A percentile compares a stretch with the other conserved stretches of the same genome.
Conservation (phyloP, 2,797 vertebrate genomes). For the Malurus leucopterus region DNA sequence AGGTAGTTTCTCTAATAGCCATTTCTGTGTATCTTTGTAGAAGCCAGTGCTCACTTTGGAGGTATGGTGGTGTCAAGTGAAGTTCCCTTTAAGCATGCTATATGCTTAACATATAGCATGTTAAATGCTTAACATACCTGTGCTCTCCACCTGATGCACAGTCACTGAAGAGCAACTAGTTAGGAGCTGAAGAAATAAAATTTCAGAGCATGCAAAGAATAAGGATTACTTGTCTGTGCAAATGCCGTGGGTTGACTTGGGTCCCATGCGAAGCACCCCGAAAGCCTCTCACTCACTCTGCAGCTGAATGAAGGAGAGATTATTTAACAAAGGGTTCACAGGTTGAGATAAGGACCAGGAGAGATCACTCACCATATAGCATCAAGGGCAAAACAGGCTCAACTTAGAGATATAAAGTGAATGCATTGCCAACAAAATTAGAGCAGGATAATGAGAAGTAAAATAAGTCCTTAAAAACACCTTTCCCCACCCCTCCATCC, state of each 20-base stretch:
- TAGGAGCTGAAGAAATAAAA: neutral
- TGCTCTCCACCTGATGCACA: neutral
- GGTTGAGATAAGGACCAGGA: neutral
- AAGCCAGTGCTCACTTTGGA: neutral
- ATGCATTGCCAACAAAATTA: neutral
- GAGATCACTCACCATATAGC: neutral
- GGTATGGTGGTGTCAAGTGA: neutral
- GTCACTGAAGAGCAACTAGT: neutral
- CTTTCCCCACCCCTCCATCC: neutral
- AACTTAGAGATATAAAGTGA: neutral
- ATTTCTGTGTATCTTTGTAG: neutral
- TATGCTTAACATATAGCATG: neutral
- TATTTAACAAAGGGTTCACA: accelerated
- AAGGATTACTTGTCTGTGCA: neutral
- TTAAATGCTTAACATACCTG: neutral
- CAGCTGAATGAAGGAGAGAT: neutral
- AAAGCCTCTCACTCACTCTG: neutral
- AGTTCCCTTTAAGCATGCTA: neutral
- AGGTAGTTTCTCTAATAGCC: neutral
- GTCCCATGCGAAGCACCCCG: neutral
- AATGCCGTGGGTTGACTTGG: neutral
- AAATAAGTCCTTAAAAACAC: neutral
- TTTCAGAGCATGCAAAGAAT: neutral
- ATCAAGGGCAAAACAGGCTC: neutral
- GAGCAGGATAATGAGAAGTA: neutral